Base-by-base conservation (phyloP, 1,140 invertebrate genomes). In the Sipha flava region DNA sequence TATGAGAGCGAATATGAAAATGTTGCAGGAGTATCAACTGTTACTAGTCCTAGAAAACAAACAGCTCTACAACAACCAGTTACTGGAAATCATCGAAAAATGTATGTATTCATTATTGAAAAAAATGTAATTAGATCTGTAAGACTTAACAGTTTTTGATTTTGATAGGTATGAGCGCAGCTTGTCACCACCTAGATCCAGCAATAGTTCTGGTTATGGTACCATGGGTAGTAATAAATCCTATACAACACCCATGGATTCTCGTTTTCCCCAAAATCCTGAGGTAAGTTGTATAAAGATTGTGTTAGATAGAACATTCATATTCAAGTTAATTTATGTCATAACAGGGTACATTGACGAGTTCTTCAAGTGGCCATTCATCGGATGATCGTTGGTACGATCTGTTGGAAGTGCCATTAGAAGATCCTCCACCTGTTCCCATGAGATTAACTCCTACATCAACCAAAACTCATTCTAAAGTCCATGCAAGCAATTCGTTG, bases 191-290 rank as follows among this genome's bases (percentile, higher is more conserved):
- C 93, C 93, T n/a, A 87, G 92, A 81, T 94, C 92, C 52, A 91
- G 90, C 83, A 92, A 92, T 84, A 93, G 92, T 86, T 93, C 92
- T 49, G 93, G 93, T 10, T 94, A 95, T 85, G 93, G 93, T 59
- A 94, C 93, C 21, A 93, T 92, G 84, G 92, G 90, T 80, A 92
- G 91, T 83, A 90, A 89, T 72, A 90, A 90, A 82, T 91, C 91
- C 80, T 91, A 89, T 86, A 77, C 73, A 43, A 88, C 86, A 84
- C 85, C 70, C 81, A 85, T 45, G 31, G 89, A 89, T 86, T 85
- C 87, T 31, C 82, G 88, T 81, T 87, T 88, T 84, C 86, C 86
- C 26, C 82, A 86, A 81, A 88, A 88, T 81, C 81, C 82, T 70
- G 85, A 86, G 83, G 85, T 85, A 82, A 82, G 79, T 52, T 54